These are phyloP conservation scores for Noctua pronuba DNA, from an alignment of 2,888 invertebrate genomes.

Conservation along the genomic window DNA sequence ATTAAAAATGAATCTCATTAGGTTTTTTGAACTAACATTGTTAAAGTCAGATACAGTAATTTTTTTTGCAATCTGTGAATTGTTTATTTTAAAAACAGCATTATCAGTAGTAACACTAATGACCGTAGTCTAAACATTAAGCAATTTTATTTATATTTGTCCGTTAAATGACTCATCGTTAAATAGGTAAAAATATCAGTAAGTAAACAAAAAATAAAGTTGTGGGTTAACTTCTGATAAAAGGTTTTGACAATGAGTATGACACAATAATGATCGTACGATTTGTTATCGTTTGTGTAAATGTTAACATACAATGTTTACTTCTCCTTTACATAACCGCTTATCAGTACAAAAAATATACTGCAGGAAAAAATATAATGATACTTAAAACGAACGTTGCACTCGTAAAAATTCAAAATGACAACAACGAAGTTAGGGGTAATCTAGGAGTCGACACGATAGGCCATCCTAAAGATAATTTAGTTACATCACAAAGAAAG, in stretches of 20 bases:
- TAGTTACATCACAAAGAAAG: not conserved
- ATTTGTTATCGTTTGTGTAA: conserved; percentile 40
- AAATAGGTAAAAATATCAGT: conserved; percentile 16
- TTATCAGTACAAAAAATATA: conserved; percentile 23
- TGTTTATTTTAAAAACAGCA: conserved; percentile 33
- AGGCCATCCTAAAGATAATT: too few species aligned
- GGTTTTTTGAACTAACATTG: not conserved
- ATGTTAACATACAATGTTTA: conserved; percentile 33
- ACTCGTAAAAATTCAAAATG: not conserved
- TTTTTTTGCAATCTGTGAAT: conserved; percentile 19
- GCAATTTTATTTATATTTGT: conserved; percentile 38
- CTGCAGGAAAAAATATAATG: not conserved
- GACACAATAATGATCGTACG: conserved; percentile 43
- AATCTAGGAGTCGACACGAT: not conserved
- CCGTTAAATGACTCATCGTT: conserved; percentile 44
- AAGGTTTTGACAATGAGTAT: conserved; percentile 13
- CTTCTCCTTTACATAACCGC: conserved; percentile 5
- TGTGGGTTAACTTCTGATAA: conserved; percentile 41
- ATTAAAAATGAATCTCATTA: not conserved
- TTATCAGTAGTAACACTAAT: conserved; percentile 31
- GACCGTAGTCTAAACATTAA: conserved; percentile 43
- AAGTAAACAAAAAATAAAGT: conserved; percentile 31
- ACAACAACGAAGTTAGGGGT: not conserved
- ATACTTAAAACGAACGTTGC: not conserved
- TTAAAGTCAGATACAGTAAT: not conserved